Conservation (phyloP, 2,797 vertebrate genomes). For the Gephyroberyx darwinii region DNA sequence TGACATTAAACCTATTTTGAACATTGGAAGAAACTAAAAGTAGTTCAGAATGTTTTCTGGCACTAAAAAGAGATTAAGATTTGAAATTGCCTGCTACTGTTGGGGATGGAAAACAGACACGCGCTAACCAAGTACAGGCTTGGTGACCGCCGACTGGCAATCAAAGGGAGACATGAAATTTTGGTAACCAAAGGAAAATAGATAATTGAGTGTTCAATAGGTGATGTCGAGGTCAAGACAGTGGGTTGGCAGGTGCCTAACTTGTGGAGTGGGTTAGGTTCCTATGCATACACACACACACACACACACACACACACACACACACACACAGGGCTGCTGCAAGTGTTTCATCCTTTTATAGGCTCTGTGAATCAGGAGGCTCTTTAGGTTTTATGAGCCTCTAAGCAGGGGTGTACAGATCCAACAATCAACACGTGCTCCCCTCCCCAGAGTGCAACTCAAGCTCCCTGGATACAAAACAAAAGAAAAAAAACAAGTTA, state of each 20-base stretch:
- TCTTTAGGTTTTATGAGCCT: conserved; percentile 67
- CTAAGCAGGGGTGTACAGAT: conserved; percentile 61
- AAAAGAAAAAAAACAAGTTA: not conserved
- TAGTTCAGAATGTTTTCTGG: conserved; percentile 24
- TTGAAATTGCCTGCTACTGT: conserved; percentile 56
- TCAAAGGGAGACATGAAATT: conserved; percentile 58
- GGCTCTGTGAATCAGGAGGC: conserved; percentile 62
- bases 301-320: conserved; percentile 17
- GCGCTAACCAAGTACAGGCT: conserved; percentile 51
- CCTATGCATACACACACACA: not conserved
- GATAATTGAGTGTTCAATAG: conserved; percentile 47
- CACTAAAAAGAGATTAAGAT: conserved; percentile 49
- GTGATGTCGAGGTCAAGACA: conserved; percentile 31
- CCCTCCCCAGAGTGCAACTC: conserved; percentile 32
- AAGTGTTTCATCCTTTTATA: conserved; percentile 72
- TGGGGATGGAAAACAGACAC: conserved; percentile 52
- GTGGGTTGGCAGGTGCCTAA: not conserved
- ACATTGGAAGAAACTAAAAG: not conserved
- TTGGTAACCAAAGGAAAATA: conserved; percentile 63
- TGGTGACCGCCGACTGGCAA: conserved; percentile 62
- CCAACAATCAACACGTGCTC: conserved; percentile 55
- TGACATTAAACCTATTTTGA: not conserved
- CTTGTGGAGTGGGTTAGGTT: too few species aligned
- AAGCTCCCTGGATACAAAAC: conserved; percentile 9
- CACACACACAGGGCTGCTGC: conserved; percentile 39